Conservation (phyloP, 2,888 invertebrate genomes). For the Carterocephalus palaemon region DNA sequence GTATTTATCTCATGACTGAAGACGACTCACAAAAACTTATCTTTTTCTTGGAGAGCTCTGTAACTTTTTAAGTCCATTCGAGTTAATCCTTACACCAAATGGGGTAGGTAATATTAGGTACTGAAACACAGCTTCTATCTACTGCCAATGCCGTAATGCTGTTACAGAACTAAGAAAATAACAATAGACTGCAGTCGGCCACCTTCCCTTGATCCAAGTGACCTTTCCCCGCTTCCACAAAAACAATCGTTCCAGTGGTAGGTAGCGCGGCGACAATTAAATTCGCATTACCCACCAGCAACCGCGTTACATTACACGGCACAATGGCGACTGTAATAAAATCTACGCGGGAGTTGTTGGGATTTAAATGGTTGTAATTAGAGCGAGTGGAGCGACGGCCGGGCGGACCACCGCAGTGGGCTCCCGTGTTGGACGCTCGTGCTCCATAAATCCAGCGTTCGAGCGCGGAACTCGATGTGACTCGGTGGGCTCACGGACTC, state of each 20-base stretch:
- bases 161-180: too few species aligned
- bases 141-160: too few species aligned
- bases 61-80: too few species aligned
- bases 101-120: too few species aligned
- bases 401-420: constrained; percentile 59
- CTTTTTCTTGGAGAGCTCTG: too few species aligned
- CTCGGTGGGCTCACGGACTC: too few species aligned
- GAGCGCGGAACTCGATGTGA: constrained; percentile 43
- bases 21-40: too few species aligned
- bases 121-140: too few species aligned
- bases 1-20: too few species aligned
- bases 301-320: constrained; percentile 21
- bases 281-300: constrained; percentile 17
- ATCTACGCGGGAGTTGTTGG: constrained; percentile 51
- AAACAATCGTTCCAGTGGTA: constrained; percentile 2
- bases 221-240: neutral
- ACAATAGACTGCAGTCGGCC: too few species aligned
- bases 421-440: constrained; percentile 36
- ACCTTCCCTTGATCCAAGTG: neutral
- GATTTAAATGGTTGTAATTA: constrained; percentile 46
- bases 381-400: constrained; percentile 36
- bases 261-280: constrained; percentile 17
- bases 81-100: too few species aligned
- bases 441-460: constrained; percentile 34
- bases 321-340: constrained; percentile 45